Conservation (phyloP, 2,113 vertebrate genomes). For the Antennarius striatus region DNA sequence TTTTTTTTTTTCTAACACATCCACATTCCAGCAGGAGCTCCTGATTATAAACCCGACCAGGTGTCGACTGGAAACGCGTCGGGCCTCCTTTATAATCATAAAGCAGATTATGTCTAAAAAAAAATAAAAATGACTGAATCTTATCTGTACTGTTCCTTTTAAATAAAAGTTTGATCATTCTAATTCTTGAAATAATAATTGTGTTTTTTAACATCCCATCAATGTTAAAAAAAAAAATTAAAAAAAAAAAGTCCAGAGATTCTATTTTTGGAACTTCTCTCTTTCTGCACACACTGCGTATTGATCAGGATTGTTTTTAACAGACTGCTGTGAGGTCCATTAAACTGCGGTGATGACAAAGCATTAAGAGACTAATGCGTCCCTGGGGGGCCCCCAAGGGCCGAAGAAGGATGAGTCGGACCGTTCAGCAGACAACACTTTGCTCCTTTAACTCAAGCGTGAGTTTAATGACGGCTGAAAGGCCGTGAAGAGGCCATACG, state of each 20-base stretch:
- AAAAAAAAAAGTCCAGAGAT: slow-evolving; percentile 19
- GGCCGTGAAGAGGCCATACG: not conserved
- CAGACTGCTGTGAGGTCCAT: slow-evolving; percentile 78
- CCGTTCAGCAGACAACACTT: slow-evolving; percentile 43
- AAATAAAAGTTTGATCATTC: no score
- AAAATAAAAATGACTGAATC: no score
- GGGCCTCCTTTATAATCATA: no score
- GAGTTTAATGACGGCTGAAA: slow-evolving; percentile 17
- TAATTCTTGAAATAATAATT: no score
- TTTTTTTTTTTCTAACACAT: no score
- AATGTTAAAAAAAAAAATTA: not conserved
- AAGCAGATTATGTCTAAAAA: no score
- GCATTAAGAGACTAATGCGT: slow-evolving; percentile 75
- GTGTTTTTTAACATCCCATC: slow-evolving; percentile 7
- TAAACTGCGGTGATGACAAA: slow-evolving; percentile 80
- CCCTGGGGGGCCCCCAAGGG: slow-evolving; percentile 53
- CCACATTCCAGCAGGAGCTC: no score
- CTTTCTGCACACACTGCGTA: slow-evolving; percentile 56
- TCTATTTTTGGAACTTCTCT: slow-evolving; percentile 58
- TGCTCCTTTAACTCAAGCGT: slow-evolving; percentile 11
- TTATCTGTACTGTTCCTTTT: no score
- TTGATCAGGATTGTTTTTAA: slow-evolving; percentile 79
- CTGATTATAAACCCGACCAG: no score
- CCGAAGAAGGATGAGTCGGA: slow-evolving; percentile 58
- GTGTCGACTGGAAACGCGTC: no score